These are phyloP conservation scores for Meriones psammophilus DNA, from an alignment of 2,797 vertebrate species.

Conservation along the genomic window DNA sequence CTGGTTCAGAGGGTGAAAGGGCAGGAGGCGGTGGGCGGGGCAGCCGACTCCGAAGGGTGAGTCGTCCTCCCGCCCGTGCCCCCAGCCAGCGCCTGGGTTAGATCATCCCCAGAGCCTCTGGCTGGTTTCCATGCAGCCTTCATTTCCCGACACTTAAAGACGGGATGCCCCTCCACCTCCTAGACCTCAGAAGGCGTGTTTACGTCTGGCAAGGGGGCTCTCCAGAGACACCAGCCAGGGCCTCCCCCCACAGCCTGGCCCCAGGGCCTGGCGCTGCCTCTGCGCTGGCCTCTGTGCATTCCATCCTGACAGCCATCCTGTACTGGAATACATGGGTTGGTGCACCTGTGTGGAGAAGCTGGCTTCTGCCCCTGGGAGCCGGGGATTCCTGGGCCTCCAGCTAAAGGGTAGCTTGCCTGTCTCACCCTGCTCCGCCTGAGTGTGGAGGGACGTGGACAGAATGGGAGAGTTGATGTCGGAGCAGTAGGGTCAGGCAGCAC, in stretches of 20 bases:
- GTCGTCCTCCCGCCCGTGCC: neutral
- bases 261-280: neutral
- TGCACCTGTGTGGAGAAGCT: neutral
- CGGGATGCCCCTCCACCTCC: constrained; percentile 11
- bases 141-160: constrained; percentile 51
- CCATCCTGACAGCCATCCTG: constrained; percentile 41
- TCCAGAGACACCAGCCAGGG: neutral
- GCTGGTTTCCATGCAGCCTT: neutral
- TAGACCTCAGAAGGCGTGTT: constrained; percentile 58
- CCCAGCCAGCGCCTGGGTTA: constrained; percentile 15
- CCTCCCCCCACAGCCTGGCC: neutral
- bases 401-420: neutral
- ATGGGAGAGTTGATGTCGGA: neutral
- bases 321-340: constrained; percentile 76
- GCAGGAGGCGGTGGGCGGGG: neutral
- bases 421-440: neutral
- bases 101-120: neutral
- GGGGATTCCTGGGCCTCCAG: neutral
- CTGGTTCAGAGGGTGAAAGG: neutral
- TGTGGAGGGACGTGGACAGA: neutral
- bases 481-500: neutral
- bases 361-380: neutral
- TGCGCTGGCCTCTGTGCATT: neutral
- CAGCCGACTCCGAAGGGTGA: neutral
- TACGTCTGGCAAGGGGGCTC: constrained; percentile 17